Evolutionary conservation across 2,888 invertebrate genomes (phyloP).

Genomic region (Lasiommata megera): DNA sequence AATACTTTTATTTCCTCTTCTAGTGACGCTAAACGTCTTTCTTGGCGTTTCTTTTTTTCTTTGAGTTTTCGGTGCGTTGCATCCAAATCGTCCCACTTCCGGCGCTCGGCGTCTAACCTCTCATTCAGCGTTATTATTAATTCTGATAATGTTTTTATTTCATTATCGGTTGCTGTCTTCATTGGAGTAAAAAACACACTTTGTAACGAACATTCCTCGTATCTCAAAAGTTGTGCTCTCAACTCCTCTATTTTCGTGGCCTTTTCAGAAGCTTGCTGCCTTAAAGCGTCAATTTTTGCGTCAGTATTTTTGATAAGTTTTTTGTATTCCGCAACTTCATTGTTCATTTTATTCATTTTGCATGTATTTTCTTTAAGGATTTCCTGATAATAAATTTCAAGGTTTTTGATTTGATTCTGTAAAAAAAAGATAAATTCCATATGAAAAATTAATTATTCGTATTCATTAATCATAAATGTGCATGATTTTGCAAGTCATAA

Average conservation of each 20-base stretch:
- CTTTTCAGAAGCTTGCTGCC: constrained; percentile 70
- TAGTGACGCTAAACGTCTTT: constrained; percentile 48
- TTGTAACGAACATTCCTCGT: constrained; percentile 73
- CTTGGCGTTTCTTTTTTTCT: constrained; percentile 70
- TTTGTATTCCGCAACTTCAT: constrained; percentile 62
- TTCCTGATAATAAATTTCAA: constrained; percentile 73
- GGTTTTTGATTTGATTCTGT: constrained; percentile 74
- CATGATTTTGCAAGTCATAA: too few species aligned
- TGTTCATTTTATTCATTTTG: constrained; percentile 72
- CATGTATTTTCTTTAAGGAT: constrained; percentile 69
- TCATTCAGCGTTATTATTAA: constrained; percentile 79
- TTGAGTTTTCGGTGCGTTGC: constrained; percentile 75
- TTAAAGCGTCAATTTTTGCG: constrained; percentile 73
- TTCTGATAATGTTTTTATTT: constrained; percentile 82
- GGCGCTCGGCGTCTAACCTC: constrained; percentile 81
- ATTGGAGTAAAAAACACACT: constrained; percentile 75
- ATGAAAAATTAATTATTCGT: too few species aligned
- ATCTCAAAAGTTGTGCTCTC: constrained; percentile 64
- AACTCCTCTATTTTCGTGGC: constrained; percentile 70
- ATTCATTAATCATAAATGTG: too few species aligned
- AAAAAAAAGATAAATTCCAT: constrained; percentile 35
- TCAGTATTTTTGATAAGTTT: constrained; percentile 72
- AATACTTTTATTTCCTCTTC: constrained; percentile 52
- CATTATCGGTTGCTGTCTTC: constrained; percentile 82
- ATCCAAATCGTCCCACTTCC: constrained; percentile 82